Evolutionary conservation across 2,888 invertebrate genomes (phyloP), one percentile per base, ranked within the genome.

Genomic region (Polyommatus icarus): DNA sequence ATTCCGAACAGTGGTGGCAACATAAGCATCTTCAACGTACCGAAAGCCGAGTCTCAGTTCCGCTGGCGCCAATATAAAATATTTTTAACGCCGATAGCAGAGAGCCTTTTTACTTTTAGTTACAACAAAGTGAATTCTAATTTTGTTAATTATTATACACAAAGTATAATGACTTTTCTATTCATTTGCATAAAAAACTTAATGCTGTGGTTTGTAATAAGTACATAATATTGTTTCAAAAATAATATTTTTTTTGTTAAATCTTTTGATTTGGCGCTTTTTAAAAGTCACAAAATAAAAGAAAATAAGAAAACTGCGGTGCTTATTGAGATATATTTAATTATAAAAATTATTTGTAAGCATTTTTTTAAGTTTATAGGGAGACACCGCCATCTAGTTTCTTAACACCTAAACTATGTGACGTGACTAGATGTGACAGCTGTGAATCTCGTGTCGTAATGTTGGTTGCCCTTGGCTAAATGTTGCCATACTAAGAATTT

Each of bases 1-100:
- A 93, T 92, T 90, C 91, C 88, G 83, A 86, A 87, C 93, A 90
- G 86, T 78, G 3, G 54, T 88, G 83, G 92, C 93, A 93, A 91
- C 91, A 81, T 86, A 78, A 82, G 79, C 81, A 81, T 82, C 78
- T 80, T 71, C 79, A 79, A 82, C 82, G 83, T 86, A 85, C 85
- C 86, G 54, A 75, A 75, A 54, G 54, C 54, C 15, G 24, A 67
- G 12, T 29, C 15, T 29, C 12, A 88, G 86, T 91, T 93, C 91
- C 92, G 91, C 89, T 93, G 92, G 83, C 83, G 83, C 83, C 82
- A 32, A 32, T 32, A 32, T 32, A 32, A 32, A 83, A 46, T 20
- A 67, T 10, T 67, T 61, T 67, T 67, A 61, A 67, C 24, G 29
- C 29, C 15, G 10, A 61, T 20, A 20, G 20, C 20, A 0, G 5